Evolutionary conservation across 2,113 vertebrate genomes (phyloP).

Genomic region (rat (Rattus norvegicus)): GRCr8 NC_086029.1:35246501-35247000

Average conservation of each 20-base stretch:
- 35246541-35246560: background rate
- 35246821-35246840: background rate
- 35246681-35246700: background rate
- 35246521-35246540: background rate
- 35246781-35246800: background rate
- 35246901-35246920: background rate
- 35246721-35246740: background rate
- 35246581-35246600: background rate
- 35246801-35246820: background rate
- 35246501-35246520: background rate
- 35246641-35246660: background rate
- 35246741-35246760: background rate
- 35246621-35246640: background rate
- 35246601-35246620: background rate
- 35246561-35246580: background rate
- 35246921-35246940: background rate
- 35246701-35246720: background rate
- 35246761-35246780: background rate
- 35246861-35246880: background rate
- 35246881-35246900: background rate
- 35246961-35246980: background rate
- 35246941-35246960: background rate
- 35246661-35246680: background rate
- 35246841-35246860: slow-evolving; percentile 8
- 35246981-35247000: background rate